These are phyloP conservation scores for Cettia cetti DNA, from an alignment of 2,113 vertebrate species.

Conservation along the genomic window DNA sequence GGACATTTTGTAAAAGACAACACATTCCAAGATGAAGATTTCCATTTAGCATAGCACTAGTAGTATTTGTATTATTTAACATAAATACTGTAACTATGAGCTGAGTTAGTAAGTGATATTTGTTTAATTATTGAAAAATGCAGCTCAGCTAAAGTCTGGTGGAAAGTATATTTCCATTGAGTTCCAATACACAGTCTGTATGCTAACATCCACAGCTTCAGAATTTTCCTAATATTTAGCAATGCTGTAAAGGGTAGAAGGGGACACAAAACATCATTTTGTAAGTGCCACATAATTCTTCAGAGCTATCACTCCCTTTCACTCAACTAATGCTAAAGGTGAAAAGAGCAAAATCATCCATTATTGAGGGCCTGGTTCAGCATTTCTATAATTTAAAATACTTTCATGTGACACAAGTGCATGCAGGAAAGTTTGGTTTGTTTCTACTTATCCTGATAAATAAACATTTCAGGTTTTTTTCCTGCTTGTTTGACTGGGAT, in stretches of 20 bases:
- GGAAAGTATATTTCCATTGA: neutral
- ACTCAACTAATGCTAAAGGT: neutral
- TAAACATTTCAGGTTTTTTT: neutral
- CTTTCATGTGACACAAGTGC: neutral
- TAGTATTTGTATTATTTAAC: neutral
- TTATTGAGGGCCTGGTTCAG: neutral
- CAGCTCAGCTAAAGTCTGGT: neutral
- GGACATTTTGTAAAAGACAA: neutral
- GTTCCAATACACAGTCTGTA: neutral
- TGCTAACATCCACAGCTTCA: neutral
- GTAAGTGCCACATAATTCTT: neutral
- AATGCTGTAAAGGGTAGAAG: neutral
- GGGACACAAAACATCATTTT: neutral
- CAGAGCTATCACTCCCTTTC: neutral
- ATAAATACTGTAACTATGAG: neutral
- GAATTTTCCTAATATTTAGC: neutral
- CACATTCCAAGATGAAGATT: neutral
- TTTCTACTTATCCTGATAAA: neutral
- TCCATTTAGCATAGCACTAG: neutral
- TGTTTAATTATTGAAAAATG: neutral
- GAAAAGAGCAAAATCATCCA: neutral
- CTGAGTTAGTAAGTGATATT: accelerated
- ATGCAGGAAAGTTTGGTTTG: neutral
- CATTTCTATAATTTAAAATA: neutral
- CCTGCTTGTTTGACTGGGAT: neutral